Conservation (phyloP, 2,888 invertebrate species). For the Epinotia demarniana region DNA sequence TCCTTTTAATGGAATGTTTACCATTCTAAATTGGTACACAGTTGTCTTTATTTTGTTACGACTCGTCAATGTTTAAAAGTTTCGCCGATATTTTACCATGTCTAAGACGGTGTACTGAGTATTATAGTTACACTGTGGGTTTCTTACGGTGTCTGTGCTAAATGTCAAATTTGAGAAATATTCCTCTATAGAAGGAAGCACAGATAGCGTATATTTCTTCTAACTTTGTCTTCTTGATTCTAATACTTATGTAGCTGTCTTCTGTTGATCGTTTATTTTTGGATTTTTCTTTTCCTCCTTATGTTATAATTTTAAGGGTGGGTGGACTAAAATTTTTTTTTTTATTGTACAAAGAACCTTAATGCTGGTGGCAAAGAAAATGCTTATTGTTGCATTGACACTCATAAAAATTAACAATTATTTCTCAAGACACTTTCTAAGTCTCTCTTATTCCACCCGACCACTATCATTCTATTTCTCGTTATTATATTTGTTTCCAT, state of each 20-base stretch:
- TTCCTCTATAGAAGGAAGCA: not conserved
- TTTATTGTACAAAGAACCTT: too few species aligned
- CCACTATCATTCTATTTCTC: not conserved
- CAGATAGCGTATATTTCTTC: constrained; percentile 6
- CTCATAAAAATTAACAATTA: too few species aligned
- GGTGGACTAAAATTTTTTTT: not conserved
- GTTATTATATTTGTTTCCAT: not conserved
- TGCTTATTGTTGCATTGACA: too few species aligned
- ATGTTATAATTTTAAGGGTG: not conserved
- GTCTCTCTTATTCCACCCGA: not conserved
- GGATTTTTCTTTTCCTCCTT: not conserved
- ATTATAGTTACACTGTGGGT: constrained; percentile 1
- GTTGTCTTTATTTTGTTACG: too few species aligned
- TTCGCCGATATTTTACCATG: not conserved
- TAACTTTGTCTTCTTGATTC: constrained; percentile 10
- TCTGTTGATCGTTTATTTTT: not conserved
- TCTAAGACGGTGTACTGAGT: constrained; percentile 25
- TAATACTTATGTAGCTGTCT: not conserved
- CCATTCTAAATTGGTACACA: too few species aligned
- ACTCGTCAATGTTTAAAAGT: not conserved
- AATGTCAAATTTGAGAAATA: not conserved
- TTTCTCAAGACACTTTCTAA: not conserved
- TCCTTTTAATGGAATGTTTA: too few species aligned
- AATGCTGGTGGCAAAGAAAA: too few species aligned
- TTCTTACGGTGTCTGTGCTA: not conserved